Base-by-base conservation (phyloP, 1,140 invertebrate genomes). In the Lordiphosa stackelbergi region DNA sequence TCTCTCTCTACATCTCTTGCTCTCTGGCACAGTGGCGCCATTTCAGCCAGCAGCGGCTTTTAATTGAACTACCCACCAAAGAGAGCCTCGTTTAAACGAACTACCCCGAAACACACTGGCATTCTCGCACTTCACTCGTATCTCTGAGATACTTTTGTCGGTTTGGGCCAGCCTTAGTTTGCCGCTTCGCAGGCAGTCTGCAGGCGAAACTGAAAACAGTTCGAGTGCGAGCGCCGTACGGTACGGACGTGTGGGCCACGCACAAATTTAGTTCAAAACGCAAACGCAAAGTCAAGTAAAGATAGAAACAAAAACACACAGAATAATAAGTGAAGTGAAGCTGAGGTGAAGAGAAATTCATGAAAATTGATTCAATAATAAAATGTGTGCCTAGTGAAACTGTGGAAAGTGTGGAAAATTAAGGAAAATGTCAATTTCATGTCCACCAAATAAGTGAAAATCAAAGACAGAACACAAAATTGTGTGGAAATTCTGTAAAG, bases 181-280 rank as follows among this genome's bases (percentile, higher is more conserved):
- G 49, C 34, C 48, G 43, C n/a, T 12, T 40, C 8, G 34, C n/a
- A 31, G 8, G 36, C 34, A 47, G 36, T 42, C 43, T 35, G 38
- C 64, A 66, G 37, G 8, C 28, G n/a, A 31, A 47, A n/a, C 19
- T 13, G 37, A 49, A 54, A 62, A 71, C 84, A 86, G 85, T 85
- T 85, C 70, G 75, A 86, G 81, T 84, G 69, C 73, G 73, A 79
- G 66, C 56, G 69, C 70, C 78, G 64, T 62, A 69, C 64, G 66
- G 63, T 72, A 61, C 77, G 85, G 85, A 87, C 85, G 85, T 85
- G 69, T 85, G 64, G 55, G 59, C 62, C 69, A 72, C 72, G 79
- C 71, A 59, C 62, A 63, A 74, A 60, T 57, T 61, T 54, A 35
- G 13, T 42, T 53, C 43, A 51, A 60, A 42, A 47, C 62, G 62